These are phyloP conservation scores for Pseudoatta argentina DNA, from an alignment of 1,140 invertebrate genomes.

Conservation along the genomic window DNA sequence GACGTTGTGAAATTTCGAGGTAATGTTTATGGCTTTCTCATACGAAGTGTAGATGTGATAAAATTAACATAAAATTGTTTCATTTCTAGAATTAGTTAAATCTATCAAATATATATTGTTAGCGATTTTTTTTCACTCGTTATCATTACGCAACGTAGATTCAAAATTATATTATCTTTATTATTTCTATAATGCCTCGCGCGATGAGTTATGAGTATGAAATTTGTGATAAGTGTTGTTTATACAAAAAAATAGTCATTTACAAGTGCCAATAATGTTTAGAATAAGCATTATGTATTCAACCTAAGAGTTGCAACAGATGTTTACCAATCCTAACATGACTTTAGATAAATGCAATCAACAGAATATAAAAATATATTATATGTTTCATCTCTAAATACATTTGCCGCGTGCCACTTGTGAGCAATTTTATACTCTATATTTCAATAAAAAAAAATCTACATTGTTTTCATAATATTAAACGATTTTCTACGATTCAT, in stretches of 20 bases:
- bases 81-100: background rate
- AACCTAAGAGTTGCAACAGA: background rate
- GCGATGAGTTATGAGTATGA: background rate
- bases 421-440: too few species aligned
- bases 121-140: background rate
- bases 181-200: background rate
- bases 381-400: too few species aligned
- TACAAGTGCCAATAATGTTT: constrained; percentile 23
- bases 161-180: background rate
- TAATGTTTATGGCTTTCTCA: background rate
- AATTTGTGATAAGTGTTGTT: constrained; percentile 34
- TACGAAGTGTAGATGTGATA: background rate
- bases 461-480: too few species aligned
- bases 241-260: constrained; percentile 4
- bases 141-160: background rate
- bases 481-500: too few species aligned
- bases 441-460: too few species aligned
- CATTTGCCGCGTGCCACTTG: too few species aligned
- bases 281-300: constrained; percentile 2
- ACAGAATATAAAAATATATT: too few species aligned
- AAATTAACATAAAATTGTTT: background rate
- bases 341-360: background rate
- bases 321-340: constrained; percentile 14
- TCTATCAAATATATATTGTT: background rate
- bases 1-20: background rate